Evolutionary conservation across 2,888 invertebrate species (phyloP), one percentile per base, ranked within the genome.

Genomic region (Loripinus fragilis): DNA sequence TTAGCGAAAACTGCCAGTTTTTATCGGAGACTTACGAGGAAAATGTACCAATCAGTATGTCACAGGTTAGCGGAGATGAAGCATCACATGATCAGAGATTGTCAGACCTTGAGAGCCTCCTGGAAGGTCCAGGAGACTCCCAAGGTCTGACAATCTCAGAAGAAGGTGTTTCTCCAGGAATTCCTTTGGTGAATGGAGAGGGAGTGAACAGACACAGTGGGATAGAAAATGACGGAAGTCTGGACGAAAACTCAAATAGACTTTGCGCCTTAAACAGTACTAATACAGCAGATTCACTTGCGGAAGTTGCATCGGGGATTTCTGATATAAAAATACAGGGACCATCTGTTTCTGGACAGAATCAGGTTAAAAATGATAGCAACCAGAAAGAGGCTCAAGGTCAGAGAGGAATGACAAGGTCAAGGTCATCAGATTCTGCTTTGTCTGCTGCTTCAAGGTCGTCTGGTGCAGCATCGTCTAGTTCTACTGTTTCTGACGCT

Each of bases 1-100:
- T 98, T 97, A 97, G 97, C 91, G 95, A 96, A 28, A 96, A 96
- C 78, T 98, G 98, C 91, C 95, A 95, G 33, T 98, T 96, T 93
- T 95, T 98, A 0, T 25, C 20, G 7, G 68, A 70, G 17, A 48
- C 23, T 23, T 30, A 45, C 28, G 69, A 66, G 17, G 72, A 78
- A 45, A 86, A 83, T 76, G 48, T 83, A 17, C 70, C 76, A 15
- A 35, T 69, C n/a, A 60, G 33, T 60, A 33, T 15, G 2, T 60
- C 60, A 33, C 33, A 10, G 2, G 60, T 60, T 33, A 33, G 5
- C 20, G 60, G 60, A 5, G 17, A 60, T 33, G 60, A 60, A 20
- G 20, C 33, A 12, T 60, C 60, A 10, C 30, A 60, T 60, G 20
- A 60, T 33, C 60, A 60, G 33, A 60, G 33, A 33, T 23, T 60